phyloP scores from a whole-genome alignment of 1,140 invertebrate species.

The Drosophila parabipectinata region DNA sequence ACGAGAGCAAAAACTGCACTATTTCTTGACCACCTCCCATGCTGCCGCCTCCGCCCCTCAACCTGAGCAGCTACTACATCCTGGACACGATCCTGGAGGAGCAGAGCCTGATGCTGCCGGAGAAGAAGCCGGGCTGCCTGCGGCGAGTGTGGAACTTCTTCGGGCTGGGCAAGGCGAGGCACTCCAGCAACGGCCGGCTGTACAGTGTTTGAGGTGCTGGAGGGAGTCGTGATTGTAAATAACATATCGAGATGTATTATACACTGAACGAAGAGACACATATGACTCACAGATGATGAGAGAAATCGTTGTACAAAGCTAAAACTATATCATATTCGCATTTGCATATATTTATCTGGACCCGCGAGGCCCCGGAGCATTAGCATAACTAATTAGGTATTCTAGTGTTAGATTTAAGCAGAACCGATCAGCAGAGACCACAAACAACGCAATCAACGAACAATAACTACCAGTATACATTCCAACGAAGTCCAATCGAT shows the following conservation, averaged over 20 bases:
- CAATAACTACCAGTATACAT: constrained; percentile 51
- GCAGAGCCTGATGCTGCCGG: constrained; percentile 73
- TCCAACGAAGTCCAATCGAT: constrained; percentile 34
- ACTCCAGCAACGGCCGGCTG: constrained; percentile 38
- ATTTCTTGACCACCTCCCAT: constrained; percentile 83
- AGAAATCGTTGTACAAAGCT: constrained; percentile 68
- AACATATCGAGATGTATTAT: constrained; percentile 70
- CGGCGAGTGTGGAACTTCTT: constrained; percentile 76
- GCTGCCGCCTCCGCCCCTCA: constrained; percentile 75
- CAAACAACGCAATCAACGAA: constrained; percentile 73
- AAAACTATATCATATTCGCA: constrained; percentile 69
- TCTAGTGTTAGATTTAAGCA: constrained; percentile 44
- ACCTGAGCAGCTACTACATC: constrained; percentile 80
- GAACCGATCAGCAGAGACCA: constrained; percentile 46
- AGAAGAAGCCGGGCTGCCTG: constrained; percentile 79
- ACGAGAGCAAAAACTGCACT: constrained; percentile 80
- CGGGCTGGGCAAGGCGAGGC: constrained; percentile 54
- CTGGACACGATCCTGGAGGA: constrained; percentile 80
- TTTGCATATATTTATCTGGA: constrained; percentile 44
- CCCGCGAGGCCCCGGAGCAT: constrained; percentile 12
- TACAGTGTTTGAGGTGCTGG: constrained; percentile 56
- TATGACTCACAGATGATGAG: constrained; percentile 32
- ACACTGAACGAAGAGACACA: constrained; percentile 32
- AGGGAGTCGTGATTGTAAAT: constrained; percentile 51
- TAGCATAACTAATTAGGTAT: constrained; percentile 47